phyloP scores from a whole-genome alignment of 2,888 invertebrate species.

The Eupelmus urozonus region DNA sequence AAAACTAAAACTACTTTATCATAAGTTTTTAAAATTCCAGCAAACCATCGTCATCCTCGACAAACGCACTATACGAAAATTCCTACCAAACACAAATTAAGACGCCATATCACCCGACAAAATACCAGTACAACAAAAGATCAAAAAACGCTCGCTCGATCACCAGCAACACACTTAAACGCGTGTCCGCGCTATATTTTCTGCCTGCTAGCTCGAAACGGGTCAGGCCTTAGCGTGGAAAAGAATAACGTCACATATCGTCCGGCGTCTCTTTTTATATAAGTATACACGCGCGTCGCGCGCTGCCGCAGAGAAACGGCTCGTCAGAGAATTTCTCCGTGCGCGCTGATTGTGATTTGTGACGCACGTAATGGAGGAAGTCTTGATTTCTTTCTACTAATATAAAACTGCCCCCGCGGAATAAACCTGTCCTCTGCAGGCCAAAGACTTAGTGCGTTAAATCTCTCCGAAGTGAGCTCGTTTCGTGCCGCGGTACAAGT shows the following conservation, averaged over 20 bases:
- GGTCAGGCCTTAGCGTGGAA: slow-evolving; percentile 1
- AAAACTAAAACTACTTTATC: no score
- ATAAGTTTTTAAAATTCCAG: no score
- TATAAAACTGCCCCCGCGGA: slow-evolving; percentile 7
- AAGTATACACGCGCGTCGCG: neutral
- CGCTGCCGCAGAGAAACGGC: no score
- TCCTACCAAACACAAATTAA: neutral
- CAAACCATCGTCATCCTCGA: neutral
- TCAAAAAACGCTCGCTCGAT: no score
- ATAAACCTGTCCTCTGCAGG: slow-evolving; percentile 30
- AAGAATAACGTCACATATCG: slow-evolving; percentile 47
- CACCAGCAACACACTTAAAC: no score
- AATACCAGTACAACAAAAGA: no score
- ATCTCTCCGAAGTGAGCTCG: neutral
- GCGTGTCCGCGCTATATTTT: no score
- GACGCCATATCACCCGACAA: no score
- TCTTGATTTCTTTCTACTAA: slow-evolving; percentile 34
- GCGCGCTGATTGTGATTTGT: slow-evolving; percentile 57
- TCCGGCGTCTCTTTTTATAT: slow-evolving; percentile 23
- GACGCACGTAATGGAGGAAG: slow-evolving; percentile 37
- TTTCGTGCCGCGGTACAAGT: neutral
- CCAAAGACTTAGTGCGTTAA: slow-evolving; percentile 9
- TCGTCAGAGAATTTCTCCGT: slow-evolving; percentile 33
- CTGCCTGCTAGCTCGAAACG: slow-evolving; percentile 2
- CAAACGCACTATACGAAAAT: neutral